phyloP scores from a whole-genome alignment of 2,113 vertebrate genomes.

The Gasterosteus aculeatus region DNA sequence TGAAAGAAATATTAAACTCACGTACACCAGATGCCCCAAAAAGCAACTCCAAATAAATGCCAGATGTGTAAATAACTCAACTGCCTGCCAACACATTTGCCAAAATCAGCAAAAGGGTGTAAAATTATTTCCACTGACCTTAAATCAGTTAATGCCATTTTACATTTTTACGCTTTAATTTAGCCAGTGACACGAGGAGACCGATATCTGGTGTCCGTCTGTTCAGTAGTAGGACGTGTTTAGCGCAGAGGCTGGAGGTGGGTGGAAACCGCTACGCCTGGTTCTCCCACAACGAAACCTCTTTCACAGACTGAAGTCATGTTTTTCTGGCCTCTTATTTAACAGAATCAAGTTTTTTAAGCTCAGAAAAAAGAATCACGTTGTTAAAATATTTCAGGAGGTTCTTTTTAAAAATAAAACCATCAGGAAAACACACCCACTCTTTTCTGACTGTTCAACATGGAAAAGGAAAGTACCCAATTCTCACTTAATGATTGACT shows the following conservation, averaged over 20 bases:
- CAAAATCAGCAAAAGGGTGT: background rate
- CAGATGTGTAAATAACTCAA: background rate
- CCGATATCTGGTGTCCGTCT: background rate
- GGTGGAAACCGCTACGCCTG: background rate
- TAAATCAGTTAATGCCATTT: background rate
- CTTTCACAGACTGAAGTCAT: background rate
- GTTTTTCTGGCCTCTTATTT: slow-evolving; percentile 8
- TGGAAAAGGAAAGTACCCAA: slow-evolving; percentile 40
- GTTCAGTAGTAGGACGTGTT: background rate
- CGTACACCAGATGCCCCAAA: background rate
- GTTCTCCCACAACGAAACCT: background rate
- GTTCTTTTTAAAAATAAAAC: background rate
- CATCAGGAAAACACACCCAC: background rate
- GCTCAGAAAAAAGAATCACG: slow-evolving; percentile 14
- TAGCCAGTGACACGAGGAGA: background rate
- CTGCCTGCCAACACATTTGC: background rate
- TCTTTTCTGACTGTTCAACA: slow-evolving; percentile 9
- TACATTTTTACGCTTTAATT: background rate
- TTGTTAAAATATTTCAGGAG: slow-evolving; percentile 5
- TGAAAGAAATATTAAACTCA: background rate
- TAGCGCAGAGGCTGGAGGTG: background rate
- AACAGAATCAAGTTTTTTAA: background rate
- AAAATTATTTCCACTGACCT: background rate
- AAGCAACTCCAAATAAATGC: background rate
- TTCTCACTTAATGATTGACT: slow-evolving; percentile 54